Conservation (phyloP, 2,888 invertebrate species). For the Atherix ibis region DNA sequence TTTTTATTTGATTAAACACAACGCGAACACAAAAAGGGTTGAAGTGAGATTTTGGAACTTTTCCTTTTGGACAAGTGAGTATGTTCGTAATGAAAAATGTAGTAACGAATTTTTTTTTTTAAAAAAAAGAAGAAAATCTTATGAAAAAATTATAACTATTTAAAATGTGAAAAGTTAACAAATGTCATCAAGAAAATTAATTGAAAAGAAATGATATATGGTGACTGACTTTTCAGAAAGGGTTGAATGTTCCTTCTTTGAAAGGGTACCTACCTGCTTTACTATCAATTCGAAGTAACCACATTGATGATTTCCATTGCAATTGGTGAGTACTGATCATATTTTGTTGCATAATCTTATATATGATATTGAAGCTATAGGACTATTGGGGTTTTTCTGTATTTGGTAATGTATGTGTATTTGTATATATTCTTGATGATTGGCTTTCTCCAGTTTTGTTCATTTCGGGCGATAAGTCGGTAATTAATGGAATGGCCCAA, state of each 20-base stretch:
- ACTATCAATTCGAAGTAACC: too few relatives aligned
- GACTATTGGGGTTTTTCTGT: too few relatives aligned
- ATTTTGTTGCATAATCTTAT: too few relatives aligned
- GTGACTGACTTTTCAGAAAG: constrained; percentile 7
- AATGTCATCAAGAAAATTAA: constrained; percentile 34
- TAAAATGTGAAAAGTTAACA: constrained; percentile 15
- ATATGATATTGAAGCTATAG: too few relatives aligned
- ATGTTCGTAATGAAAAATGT: constrained; percentile 4
- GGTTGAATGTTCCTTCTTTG: constrained; percentile 8
- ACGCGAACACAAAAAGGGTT: constrained; percentile 8
- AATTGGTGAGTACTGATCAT: too few relatives aligned
- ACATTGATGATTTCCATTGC: too few relatives aligned
- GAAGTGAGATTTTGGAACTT: constrained; percentile 5
- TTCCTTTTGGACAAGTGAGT: constrained; percentile 2
- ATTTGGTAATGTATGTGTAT: too few relatives aligned
- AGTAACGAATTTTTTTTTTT: constrained; percentile 3
- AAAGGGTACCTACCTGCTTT: too few relatives aligned
- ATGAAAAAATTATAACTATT: constrained; percentile 11
- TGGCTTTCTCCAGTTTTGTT: too few relatives aligned
- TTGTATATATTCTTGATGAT: too few relatives aligned
- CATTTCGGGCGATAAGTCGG: constrained; percentile 10
- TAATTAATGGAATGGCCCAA: constrained; percentile 10
- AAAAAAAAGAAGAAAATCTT: not conserved
- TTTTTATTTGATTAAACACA: constrained; percentile 11
- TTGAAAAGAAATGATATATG: constrained; percentile 34